Evolutionary conservation across 1,140 invertebrate species (phyloP).

Genomic region (Lepidurus packardi): DNA sequence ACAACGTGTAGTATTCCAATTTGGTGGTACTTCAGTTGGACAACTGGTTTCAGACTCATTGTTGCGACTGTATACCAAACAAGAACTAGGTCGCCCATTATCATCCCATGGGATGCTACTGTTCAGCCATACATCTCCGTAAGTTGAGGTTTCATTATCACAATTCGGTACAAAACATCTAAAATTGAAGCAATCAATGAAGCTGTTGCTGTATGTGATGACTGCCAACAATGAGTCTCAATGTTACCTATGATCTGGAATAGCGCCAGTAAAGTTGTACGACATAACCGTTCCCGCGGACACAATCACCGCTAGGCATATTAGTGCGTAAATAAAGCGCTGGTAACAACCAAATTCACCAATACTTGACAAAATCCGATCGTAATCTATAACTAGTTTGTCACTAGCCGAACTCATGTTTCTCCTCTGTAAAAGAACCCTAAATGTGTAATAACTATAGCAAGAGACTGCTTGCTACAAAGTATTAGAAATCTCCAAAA

Average conservation of each 20-base stretch:
- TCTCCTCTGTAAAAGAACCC: too few species aligned
- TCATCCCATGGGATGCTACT: constrained; percentile 10
- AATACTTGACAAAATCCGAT: constrained; percentile 20
- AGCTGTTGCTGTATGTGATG: too few species aligned
- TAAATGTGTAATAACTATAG: not conserved
- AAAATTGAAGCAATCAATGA: not conserved
- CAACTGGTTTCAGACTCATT: not conserved
- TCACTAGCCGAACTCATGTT: not conserved
- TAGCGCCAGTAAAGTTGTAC: constrained; percentile 29
- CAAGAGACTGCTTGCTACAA: not conserved
- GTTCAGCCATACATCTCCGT: constrained; percentile 9
- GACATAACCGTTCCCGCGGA: constrained; percentile 27
- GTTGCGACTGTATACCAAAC: not conserved
- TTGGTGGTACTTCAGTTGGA: not conserved
- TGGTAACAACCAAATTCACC: constrained; percentile 26
- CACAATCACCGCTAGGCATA: constrained; percentile 28
- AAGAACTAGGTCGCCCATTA: not conserved
- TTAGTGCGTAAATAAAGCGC: constrained; percentile 6
- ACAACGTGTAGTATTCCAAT: not conserved
- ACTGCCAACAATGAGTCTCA: not conserved
- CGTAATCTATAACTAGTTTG: not conserved
- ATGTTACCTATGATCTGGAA: constrained; percentile 29
- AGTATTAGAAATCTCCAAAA: not conserved
- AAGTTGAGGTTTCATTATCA: not conserved
- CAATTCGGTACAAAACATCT: constrained; percentile 28